Conservation (phyloP, 2,888 invertebrate genomes). For the Carpatolechia fugitivella region DNA sequence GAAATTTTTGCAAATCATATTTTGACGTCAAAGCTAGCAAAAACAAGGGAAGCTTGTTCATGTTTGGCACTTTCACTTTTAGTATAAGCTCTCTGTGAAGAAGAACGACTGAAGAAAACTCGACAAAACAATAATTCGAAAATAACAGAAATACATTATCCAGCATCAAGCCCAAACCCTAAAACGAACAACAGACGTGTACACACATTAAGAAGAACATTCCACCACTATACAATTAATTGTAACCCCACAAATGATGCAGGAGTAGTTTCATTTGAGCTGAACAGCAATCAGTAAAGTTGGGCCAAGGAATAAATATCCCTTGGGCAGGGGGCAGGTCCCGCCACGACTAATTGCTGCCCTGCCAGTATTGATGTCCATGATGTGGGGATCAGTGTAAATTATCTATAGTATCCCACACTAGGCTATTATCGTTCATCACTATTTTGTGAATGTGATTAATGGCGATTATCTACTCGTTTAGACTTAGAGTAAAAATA, state of each 20-base stretch:
- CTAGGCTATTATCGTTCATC: conserved; percentile 56
- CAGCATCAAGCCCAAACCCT: no score
- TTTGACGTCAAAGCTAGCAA: no score
- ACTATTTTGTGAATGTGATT: conserved; percentile 40
- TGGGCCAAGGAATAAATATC: conserved; percentile 65
- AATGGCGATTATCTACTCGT: no score
- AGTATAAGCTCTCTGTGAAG: no score
- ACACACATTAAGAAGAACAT: background rate
- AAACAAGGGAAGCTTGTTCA: no score
- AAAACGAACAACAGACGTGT: background rate
- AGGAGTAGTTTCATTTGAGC: conserved; percentile 43
- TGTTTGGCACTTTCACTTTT: no score
- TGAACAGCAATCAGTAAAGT: conserved; percentile 58
- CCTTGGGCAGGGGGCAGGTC: conserved; percentile 37
- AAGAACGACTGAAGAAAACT: no score
- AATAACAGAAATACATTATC: no score
- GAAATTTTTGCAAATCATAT: no score
- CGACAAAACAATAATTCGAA: no score
- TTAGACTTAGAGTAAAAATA: no score
- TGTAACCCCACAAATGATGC: conserved; percentile 32
- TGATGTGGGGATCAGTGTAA: conserved; percentile 63
- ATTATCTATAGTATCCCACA: conserved; percentile 60
- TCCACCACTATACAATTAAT: background rate
- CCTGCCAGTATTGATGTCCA: conserved; percentile 72
- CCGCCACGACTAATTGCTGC: conserved; percentile 70